Conservation (phyloP, 2,113 vertebrate species). For the Porphyrio hochstetteri region DNA sequence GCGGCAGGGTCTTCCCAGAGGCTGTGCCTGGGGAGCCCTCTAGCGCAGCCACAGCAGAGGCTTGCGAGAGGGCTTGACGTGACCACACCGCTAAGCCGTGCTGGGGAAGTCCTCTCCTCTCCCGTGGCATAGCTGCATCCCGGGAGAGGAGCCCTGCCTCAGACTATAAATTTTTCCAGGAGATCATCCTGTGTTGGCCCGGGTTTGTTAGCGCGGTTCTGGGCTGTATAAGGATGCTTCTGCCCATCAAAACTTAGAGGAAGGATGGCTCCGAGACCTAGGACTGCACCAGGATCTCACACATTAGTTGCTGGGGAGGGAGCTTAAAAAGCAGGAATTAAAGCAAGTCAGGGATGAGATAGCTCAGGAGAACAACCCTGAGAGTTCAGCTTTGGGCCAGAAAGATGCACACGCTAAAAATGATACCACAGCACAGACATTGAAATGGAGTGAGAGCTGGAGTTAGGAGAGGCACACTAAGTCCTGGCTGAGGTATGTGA, state of each 20-base stretch:
- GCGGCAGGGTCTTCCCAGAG: background rate
- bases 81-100: fast-evolving
- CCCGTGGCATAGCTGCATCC: background rate
- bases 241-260: background rate
- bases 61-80: background rate
- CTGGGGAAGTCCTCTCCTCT: background rate
- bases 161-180: background rate
- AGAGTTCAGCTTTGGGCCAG: background rate
- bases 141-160: background rate
- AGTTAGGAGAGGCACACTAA: background rate
- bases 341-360: background rate
- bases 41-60: background rate
- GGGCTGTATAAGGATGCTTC: background rate
- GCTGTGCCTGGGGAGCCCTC: background rate
- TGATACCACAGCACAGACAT: background rate
- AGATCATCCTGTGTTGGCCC: background rate
- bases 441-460: background rate
- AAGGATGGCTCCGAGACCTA: background rate
- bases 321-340: background rate
- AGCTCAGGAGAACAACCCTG: background rate
- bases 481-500: background rate
- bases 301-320: background rate
- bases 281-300: background rate
- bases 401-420: background rate
- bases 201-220: background rate